These are phyloP conservation scores for Candoia aspera DNA, from an alignment of 2,113 vertebrate genomes.

Conservation along the genomic window DNA sequence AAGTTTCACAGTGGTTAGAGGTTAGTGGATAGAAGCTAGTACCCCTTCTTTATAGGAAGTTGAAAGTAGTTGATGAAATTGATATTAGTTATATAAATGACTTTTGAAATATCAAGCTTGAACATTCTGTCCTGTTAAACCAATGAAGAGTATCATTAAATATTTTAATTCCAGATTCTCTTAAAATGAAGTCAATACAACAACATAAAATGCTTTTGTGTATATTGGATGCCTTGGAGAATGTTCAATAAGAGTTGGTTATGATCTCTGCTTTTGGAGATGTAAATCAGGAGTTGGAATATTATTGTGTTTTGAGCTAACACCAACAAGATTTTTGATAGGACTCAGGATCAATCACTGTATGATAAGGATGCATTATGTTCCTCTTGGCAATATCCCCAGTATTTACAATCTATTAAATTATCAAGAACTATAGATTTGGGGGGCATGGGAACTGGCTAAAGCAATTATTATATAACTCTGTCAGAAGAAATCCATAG, in stretches of 20 bases:
- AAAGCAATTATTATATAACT: neutral
- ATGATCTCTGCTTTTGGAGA: neutral
- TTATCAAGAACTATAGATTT: neutral
- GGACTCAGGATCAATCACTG: neutral
- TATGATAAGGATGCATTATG: neutral
- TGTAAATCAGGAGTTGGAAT: neutral
- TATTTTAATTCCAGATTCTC: no score
- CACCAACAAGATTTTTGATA: neutral
- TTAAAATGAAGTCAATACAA: no score
- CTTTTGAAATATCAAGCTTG: no score
- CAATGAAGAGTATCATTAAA: no score
- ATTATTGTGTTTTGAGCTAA: neutral
- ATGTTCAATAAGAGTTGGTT: neutral
- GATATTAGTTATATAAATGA: no score
- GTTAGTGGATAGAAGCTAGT: neutral
- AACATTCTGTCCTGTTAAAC: no score
- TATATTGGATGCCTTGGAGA: no score
- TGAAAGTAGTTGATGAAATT: neutral
- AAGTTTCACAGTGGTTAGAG: neutral
- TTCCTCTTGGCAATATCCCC: neutral
- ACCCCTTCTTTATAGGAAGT: neutral
- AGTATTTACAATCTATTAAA: neutral
- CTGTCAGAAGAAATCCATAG: neutral
- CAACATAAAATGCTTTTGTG: no score
- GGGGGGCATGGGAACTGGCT: neutral